Percentiles rank a stretch among this genome's conserved stretches.
These are phyloP conservation scores for Brachynemurus nebulosus DNA, from an alignment of 2,888 invertebrate genomes.

Conservation along the genomic window DNA sequence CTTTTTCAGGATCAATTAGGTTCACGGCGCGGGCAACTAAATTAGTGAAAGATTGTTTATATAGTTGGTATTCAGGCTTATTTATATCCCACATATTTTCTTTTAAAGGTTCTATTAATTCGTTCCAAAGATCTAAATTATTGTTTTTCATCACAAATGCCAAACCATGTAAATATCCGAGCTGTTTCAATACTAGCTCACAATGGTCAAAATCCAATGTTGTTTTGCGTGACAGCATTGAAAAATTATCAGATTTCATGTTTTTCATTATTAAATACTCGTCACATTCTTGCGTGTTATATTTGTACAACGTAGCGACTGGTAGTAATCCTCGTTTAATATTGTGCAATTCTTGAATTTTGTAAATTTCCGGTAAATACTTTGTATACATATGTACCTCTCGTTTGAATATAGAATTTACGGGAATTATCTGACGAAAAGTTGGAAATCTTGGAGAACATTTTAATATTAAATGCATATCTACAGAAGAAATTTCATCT, in stretches of 20 bases:
- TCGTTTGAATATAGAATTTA: background rate
- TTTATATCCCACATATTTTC: background rate
- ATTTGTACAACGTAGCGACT: background rate
- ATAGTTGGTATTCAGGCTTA: background rate
- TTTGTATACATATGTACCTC: conserved; percentile 9
- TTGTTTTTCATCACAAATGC: conserved; percentile 3
- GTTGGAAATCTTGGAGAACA: conserved; percentile 1
- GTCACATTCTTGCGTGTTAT: background rate
- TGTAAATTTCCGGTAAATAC: conserved; percentile 12
- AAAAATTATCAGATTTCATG: conserved; percentile 2
- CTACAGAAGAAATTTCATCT: conserved; percentile 10
- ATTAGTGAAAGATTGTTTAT: background rate
- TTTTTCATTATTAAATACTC: conserved; percentile 6
- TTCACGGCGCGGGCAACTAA: background rate
- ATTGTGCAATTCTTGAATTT: conserved; percentile 11
- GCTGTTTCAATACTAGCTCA: conserved; percentile 2
- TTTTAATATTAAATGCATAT: conserved; percentile 7
- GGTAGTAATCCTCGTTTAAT: conserved; percentile 5
- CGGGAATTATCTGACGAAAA: background rate
- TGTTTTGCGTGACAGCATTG: background rate
- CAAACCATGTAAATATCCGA: conserved; percentile 2
- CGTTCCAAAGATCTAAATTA: no score
- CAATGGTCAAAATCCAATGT: conserved; percentile 6
- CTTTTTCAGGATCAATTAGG: background rate
- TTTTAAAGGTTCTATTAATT: background rate